Evolutionary conservation across 2,113 vertebrate genomes (phyloP).

Genomic region (Pungitius pungitius): DNA sequence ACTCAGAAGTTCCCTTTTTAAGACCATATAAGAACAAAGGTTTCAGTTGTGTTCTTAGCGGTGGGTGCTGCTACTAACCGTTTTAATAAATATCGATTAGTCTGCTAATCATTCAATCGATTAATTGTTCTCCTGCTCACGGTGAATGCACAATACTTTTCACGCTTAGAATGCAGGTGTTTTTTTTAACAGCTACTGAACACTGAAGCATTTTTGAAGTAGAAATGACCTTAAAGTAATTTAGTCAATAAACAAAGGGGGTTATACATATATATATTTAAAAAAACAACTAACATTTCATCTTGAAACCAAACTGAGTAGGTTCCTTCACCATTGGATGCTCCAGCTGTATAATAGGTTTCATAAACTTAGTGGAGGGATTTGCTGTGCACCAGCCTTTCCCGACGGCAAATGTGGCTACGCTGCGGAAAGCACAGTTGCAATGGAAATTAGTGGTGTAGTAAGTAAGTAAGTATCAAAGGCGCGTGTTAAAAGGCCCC

Average conservation of each 20-base stretch:
- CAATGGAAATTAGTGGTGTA: slow-evolving; percentile 14
- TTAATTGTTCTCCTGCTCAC: neutral
- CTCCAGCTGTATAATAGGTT: neutral
- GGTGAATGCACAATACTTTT: neutral
- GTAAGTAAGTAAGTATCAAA: slow-evolving; percentile 26
- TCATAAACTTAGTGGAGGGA: neutral
- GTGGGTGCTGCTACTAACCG: neutral
- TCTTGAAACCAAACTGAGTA: neutral
- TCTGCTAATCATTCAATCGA: neutral
- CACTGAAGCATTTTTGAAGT: neutral
- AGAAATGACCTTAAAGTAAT: neutral
- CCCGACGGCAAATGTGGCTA: neutral
- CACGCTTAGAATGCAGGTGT: neutral
- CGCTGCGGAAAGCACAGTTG: slow-evolving; percentile 5
- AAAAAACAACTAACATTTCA: too few species aligned
- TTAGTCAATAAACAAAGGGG: too few species aligned
- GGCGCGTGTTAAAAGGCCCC: slow-evolving; percentile 35
- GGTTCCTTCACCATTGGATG: neutral
- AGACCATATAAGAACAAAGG: neutral
- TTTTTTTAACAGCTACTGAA: neutral
- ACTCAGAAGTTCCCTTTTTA: neutral
- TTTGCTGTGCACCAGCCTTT: too few species aligned
- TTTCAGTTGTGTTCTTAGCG: neutral
- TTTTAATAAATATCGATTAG: neutral
- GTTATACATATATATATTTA: neutral